These are phyloP conservation scores for Drymodes brunneopygia DNA, from an alignment of 2,113 vertebrate species.

Conservation along the genomic window DNA sequence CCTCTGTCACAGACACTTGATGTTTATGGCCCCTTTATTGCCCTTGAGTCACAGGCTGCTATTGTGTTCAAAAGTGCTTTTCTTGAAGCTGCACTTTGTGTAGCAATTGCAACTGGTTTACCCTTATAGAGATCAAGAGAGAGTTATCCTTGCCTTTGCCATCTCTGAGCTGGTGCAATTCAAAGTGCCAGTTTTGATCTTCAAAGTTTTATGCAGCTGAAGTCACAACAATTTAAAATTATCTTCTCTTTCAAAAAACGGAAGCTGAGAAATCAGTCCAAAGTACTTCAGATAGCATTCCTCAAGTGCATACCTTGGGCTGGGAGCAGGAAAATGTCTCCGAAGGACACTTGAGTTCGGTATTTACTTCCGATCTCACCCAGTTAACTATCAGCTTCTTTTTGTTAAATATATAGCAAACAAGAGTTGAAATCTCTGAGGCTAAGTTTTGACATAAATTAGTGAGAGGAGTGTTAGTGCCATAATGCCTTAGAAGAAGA, in stretches of 20 bases:
- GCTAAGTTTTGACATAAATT: neutral
- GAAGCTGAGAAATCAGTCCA: neutral
- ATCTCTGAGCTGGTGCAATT: neutral
- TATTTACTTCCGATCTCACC: slow-evolving; percentile 18
- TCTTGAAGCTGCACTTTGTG: neutral
- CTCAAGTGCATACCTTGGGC: neutral
- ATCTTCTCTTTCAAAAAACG: neutral
- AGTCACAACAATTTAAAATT: neutral
- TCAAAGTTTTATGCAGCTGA: neutral
- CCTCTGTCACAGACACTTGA: neutral
- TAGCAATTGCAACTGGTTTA: neutral
- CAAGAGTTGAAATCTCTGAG: neutral
- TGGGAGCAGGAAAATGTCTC: neutral
- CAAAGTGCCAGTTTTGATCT: neutral
- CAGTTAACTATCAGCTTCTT: neutral
- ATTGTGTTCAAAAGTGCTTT: slow-evolving; percentile 28
- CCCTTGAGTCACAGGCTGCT: neutral
- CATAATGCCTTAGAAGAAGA: neutral
- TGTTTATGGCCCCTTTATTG: slow-evolving; percentile 36
- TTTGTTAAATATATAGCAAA: neutral
- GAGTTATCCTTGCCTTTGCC: neutral
- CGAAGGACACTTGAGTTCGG: neutral
- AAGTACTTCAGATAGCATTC: neutral
- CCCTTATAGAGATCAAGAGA: neutral
- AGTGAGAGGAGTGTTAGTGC: neutral